Evolutionary conservation across 1,140 invertebrate genomes (phyloP), one percentile per base, ranked within the genome.

Genomic region (Saccostrea cuccullata): DNA sequence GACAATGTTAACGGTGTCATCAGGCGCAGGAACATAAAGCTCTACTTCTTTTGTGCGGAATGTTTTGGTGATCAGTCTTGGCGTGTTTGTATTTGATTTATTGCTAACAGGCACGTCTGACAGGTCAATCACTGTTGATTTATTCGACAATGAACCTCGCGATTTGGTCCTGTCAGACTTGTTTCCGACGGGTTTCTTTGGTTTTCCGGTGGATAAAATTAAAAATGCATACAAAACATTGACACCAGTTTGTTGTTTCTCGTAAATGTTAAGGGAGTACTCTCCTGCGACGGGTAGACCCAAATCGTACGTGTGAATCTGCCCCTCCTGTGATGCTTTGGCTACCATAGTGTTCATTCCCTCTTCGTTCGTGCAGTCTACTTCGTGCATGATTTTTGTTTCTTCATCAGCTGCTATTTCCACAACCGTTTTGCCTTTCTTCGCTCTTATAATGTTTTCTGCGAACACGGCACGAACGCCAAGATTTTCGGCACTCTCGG

Each of bases 241-340:
- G 20, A 87, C 36, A 67, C 83, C 64, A 2, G 73, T 47, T 26
- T 58, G 23, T 12, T 60, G 55, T 30, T 47, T 84, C 8, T 77
- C 87, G 30, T 86, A 92, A 20, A 92, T 86, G 60, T 88, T 89
- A 6, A 91, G 20, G 0, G 87, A 83, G 83, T 90, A 92, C 87
- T 92, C 89, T 3, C 91, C 91, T 0, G 87, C 36, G 2, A 85
- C 77, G 0, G 89, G 87, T 23, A 91, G 60, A 17, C 83, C 83
- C 26, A 91, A 26, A 56, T 90, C 73, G 26, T 89, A 89, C 36
- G 84, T 87, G 55, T 86, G 58, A 58, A 85, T 64, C 3, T 82
- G 77, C 17, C 86, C 67, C n/a, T 88, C 86, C 12, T 77, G 56
- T 47, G 70, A 83, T n/a, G 20, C 26, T 17, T 26, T 60, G 17